A percentile compares a stretch with the other conserved stretches of the same genome.
Evolutionary conservation across 2,113 vertebrate species (phyloP).

Genomic region (Ochotona princeps): DNA sequence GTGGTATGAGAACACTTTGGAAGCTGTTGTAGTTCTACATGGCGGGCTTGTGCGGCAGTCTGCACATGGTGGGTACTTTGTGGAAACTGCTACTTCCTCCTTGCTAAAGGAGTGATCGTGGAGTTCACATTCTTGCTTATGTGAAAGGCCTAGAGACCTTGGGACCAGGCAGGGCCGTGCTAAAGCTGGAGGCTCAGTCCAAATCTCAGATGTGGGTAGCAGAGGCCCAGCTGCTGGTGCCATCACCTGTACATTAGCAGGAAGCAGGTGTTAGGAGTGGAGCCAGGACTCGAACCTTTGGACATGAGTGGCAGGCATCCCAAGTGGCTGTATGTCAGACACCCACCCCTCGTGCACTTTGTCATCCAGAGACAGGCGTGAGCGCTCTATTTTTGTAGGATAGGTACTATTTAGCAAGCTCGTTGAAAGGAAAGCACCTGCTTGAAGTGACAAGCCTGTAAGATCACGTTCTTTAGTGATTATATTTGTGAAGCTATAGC

Average conservation of each 20-base stretch:
- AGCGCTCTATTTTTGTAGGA: neutral
- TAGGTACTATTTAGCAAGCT: neutral
- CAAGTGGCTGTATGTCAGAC: no score
- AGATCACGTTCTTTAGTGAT: conserved; percentile 36
- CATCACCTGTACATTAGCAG: no score
- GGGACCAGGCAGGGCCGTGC: no score
- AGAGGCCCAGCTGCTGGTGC: no score
- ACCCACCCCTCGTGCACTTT: neutral
- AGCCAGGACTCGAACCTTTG: no score
- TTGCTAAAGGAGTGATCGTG: neutral
- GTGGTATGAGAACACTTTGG: neutral
- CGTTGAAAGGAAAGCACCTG: neutral
- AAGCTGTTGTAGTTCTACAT: neutral
- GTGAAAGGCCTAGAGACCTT: no score
- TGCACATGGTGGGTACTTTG: neutral
- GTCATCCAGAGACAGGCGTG: neutral
- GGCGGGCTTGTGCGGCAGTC: neutral
- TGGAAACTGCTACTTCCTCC: neutral
- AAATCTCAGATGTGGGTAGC: no score
- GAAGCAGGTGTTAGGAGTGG: no score
- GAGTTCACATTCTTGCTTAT: neutral
- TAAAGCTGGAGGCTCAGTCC: no score
- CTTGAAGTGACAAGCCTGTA: conserved; percentile 44
- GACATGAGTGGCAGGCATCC: no score
- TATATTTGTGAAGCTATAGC: neutral